Conservation (phyloP, 2,113 vertebrate species). For the Odocoileus hemionus region DNA sequence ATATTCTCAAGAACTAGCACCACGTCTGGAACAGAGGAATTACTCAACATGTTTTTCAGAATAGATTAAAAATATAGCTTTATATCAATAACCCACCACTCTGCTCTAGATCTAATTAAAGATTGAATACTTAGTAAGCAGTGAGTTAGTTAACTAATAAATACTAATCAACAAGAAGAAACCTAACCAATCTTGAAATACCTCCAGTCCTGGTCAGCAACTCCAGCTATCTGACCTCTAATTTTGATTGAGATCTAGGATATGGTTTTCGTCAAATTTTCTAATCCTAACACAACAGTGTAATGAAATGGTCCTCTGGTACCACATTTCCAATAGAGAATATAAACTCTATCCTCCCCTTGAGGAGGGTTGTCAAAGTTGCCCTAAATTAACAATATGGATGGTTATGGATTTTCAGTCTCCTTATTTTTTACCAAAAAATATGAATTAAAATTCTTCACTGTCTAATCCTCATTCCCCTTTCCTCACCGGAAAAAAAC, state of each 20-base stretch:
- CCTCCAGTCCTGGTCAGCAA: background rate
- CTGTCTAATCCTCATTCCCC: background rate
- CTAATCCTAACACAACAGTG: background rate
- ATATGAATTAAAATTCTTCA: background rate
- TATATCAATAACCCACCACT: background rate
- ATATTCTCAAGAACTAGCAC: background rate
- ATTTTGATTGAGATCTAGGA: background rate
- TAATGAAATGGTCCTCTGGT: background rate
- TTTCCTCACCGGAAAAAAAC: background rate
- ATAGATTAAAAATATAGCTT: background rate
- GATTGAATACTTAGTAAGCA: conserved; percentile 21
- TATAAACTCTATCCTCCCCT: background rate
- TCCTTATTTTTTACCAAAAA: background rate
- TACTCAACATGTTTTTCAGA: background rate
- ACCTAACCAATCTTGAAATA: background rate
- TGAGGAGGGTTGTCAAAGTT: background rate
- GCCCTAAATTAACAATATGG: background rate
- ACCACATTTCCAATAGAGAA: background rate
- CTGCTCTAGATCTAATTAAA: conserved; percentile 28
- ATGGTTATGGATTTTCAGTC: background rate
- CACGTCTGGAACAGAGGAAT: background rate
- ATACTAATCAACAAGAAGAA: conserved; percentile 27
- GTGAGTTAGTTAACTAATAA: background rate
- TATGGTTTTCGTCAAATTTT: background rate
- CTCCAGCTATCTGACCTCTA: background rate